Base-by-base conservation (phyloP, 2,797 vertebrate genomes). In the Chloroceryle inda region DNA sequence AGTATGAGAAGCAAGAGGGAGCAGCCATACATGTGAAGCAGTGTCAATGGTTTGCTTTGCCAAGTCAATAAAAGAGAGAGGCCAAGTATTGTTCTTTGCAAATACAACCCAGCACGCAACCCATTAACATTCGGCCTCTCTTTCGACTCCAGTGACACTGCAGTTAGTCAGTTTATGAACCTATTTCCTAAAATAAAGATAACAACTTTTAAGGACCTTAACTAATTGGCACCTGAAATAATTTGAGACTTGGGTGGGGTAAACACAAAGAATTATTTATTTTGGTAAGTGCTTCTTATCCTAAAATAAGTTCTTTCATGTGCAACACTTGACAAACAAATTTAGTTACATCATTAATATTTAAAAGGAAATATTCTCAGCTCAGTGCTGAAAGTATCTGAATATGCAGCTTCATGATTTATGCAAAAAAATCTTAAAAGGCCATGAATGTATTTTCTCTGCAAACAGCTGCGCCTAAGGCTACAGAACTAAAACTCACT, bases 361-460 rank as follows among this genome's bases (percentile, higher is more conserved):
- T 99, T 99, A 98, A 99, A 98, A 73, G 97, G 92, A 93, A 97
- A 98, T 98, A 98, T 98, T 99, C 98, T 98, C 97, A 98, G 98
- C 98, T 98, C 98, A 98, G 97, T 98, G 85, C 97, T 98, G 96
- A 98, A 98, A 98, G 97, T 96, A 98, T 98, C 97, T 97, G 96
- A 98, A 98, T 98, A 98, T 97, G 97, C 98, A 97, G 96, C 97
- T 97, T 98, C 98, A 98, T 98, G 97, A 98, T 98, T 99, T 98
- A 99, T 99, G 99, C 94, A 77, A 88, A 92, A 74, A 92, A 82
- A 80, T 50, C 73, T 97, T 96, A 96, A 94, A 84, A 59, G 74
- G 72, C 85, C 92, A 94, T 49, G 72, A 88, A 96, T 18, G 5
- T 52, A 89, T 92, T 97, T 82, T 93, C 84, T 90, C 59, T 94